These are phyloP conservation scores for Saturnia pavonia DNA, from an alignment of 2,888 invertebrate genomes.

Conservation along the genomic window DNA sequence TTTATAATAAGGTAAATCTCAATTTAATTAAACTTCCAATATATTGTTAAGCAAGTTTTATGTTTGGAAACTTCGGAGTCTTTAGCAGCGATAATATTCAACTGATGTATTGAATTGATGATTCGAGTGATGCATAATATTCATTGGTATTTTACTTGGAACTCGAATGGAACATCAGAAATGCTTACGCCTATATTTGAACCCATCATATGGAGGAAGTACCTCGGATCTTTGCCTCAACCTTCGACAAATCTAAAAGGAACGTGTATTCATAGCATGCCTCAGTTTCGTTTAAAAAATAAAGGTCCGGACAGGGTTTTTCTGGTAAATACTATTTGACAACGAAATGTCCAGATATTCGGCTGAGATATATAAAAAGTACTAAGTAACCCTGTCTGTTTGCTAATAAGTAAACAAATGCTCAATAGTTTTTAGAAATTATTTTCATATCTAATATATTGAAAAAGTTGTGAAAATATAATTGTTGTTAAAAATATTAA, in stretches of 20 bases:
- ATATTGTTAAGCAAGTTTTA: neutral
- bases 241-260: too few species aligned
- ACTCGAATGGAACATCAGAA: neutral
- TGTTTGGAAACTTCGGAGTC: neutral
- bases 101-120: too few species aligned
- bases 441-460: neutral
- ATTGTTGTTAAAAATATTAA: conserved; percentile 35
- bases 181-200: neutral
- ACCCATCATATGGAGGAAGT: too few species aligned
- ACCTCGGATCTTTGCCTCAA: too few species aligned
- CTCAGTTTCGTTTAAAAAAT: neutral
- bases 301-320: neutral
- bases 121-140: too few species aligned
- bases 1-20: conserved; percentile 81
- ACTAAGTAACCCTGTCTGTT: neutral
- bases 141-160: neutral
- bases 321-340: neutral
- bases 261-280: too few species aligned
- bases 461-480: neutral
- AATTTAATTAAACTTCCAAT: neutral
- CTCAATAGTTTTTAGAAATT: neutral
- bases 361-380: too few species aligned
- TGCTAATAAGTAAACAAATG: neutral
- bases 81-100: neutral
- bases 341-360: neutral